phyloP scores from a whole-genome alignment of 1,140 invertebrate genomes.

The Pristionchus pacificus region DNA sequence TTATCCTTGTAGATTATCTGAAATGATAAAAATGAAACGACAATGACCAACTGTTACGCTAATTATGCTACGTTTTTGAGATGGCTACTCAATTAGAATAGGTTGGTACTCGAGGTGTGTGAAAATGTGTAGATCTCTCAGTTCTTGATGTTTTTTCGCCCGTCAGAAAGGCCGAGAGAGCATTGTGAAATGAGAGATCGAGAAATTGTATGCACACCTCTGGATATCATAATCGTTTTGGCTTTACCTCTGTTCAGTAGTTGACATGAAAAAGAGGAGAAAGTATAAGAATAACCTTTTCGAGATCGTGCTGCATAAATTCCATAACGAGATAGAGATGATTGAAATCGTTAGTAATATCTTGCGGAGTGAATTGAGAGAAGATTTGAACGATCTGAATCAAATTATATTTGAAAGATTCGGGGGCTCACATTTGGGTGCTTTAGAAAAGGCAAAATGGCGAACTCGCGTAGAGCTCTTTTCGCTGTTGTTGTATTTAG shows the following conservation, averaged over 20 bases:
- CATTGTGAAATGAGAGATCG: no score
- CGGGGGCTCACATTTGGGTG: constrained; percentile 99
- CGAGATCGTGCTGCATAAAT: constrained; percentile 98
- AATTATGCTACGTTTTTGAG: no score
- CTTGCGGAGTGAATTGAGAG: constrained; percentile 97
- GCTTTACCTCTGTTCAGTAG: no score
- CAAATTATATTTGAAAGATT: background rate
- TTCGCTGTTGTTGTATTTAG: constrained; percentile 99
- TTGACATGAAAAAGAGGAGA: no score
- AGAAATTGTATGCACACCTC: no score
- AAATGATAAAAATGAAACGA: background rate
- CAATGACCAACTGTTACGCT: no score
- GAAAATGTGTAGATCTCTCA: no score
- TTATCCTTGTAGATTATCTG: constrained; percentile 92
- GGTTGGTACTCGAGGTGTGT: no score
- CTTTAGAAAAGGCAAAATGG: constrained; percentile 98
- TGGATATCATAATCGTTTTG: no score
- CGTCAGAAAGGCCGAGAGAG: no score
- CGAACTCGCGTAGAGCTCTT: constrained; percentile 96
- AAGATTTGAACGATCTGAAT: constrained; percentile 86
- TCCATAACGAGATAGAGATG: constrained; percentile 88
- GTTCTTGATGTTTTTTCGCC: no score
- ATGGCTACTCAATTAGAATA: no score
- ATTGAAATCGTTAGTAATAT: constrained; percentile 91
- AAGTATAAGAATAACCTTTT: constrained; percentile 66